phyloP scores from a whole-genome alignment of 53 echinoderm and acorn worm genomes.

The Astropecten irregularis region DNA sequence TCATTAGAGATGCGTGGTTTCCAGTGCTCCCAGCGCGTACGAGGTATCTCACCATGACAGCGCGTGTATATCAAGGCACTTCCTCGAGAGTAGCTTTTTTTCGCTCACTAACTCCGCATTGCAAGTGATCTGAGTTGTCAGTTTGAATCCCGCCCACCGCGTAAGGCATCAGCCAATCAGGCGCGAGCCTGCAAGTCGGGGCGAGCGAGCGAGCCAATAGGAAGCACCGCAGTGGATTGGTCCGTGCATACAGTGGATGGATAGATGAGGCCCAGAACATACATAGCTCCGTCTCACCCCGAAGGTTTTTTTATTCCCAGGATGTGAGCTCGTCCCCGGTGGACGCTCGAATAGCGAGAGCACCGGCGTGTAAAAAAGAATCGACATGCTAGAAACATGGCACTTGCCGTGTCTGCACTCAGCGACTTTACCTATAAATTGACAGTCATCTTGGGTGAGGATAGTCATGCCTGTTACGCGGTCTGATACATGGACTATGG shows the following conservation, averaged over 20 bases:
- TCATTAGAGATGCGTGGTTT: slow-evolving; percentile 43
- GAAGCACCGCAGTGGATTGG: not conserved
- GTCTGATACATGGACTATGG: slow-evolving; percentile 6
- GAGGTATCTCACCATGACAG: too few species aligned
- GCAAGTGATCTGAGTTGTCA: slow-evolving; percentile 52
- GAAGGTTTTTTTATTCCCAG: slow-evolving; percentile 1
- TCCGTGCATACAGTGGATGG: not conserved
- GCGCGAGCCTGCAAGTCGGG: slow-evolving; percentile 19
- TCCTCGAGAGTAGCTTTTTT: slow-evolving; percentile 1
- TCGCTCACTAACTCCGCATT: not conserved
- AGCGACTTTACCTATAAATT: too few species aligned
- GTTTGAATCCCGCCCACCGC: slow-evolving; percentile 43
- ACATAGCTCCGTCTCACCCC: not conserved
- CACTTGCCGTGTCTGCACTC: not conserved
- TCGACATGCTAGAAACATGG: not conserved
- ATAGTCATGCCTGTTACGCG: not conserved
- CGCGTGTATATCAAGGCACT: slow-evolving; percentile 42
- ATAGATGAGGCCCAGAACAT: not conserved
- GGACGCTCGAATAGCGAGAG: slow-evolving; percentile 16
- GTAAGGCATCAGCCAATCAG: slow-evolving; percentile 31
- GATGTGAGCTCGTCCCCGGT: slow-evolving; percentile 34
- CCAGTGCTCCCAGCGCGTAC: too few species aligned
- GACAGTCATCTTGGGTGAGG: too few species aligned
- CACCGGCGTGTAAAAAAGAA: not conserved
- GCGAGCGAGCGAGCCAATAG: not conserved